Evolutionary conservation across 1,140 invertebrate species (phyloP).

Genomic region (Mactra quadrangularis): DNA sequence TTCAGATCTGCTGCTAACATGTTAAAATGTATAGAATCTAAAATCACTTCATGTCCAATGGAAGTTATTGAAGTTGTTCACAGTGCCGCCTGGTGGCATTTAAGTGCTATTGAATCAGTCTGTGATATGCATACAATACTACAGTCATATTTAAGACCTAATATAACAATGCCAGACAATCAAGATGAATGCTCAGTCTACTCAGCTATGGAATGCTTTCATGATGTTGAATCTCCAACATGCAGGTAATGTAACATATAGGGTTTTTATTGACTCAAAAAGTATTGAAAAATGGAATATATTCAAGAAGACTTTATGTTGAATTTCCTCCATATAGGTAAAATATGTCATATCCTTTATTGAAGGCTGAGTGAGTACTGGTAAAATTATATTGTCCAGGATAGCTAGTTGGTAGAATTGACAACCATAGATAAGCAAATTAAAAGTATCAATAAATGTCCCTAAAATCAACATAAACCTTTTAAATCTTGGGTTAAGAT

Average conservation of each 20-base stretch:
- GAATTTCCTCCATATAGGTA: too few species aligned
- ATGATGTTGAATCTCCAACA: neutral
- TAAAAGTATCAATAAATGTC: too few species aligned
- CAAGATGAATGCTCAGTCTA: neutral
- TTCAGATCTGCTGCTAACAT: neutral
- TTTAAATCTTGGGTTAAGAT: too few species aligned
- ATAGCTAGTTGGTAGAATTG: too few species aligned
- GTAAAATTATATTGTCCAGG: too few species aligned
- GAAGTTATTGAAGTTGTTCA: neutral
- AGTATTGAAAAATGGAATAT: neutral
- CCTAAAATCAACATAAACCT: too few species aligned
- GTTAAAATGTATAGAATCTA: conserved; percentile 1
- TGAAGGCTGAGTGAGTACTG: too few species aligned
- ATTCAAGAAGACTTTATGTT: too few species aligned
- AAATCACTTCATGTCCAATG: neutral
- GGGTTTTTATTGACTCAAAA: too few species aligned
- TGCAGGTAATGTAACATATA: conserved; percentile 1
- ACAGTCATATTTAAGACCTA: neutral
- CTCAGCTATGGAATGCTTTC: neutral
- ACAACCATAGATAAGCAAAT: too few species aligned
- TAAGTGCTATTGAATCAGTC: neutral
- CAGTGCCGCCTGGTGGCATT: conserved; percentile 20
- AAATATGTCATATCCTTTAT: too few species aligned
- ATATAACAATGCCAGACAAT: neutral
- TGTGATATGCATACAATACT: conserved; percentile 2